A percentile compares a stretch with the other conserved stretches of the same genome.
phyloP scores from a whole-genome alignment of 2,888 invertebrate genomes.

The Lagria hirta region DNA sequence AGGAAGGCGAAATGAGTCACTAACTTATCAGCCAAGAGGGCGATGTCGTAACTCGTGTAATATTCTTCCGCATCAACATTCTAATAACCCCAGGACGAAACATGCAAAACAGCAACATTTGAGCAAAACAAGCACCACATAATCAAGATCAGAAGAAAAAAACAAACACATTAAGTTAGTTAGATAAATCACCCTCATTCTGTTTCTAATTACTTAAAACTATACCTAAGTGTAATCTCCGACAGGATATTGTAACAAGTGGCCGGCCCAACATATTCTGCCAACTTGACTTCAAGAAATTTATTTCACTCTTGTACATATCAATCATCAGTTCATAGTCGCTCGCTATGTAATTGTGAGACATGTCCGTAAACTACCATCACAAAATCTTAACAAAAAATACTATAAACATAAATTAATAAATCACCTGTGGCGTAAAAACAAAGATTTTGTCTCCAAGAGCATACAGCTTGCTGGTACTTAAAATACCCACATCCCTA shows the following conservation, averaged over 20 bases:
- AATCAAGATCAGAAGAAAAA: slow-evolving; percentile 29
- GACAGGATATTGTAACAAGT: slow-evolving; percentile 86
- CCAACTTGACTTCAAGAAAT: slow-evolving; percentile 98
- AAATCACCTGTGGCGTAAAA: slow-evolving; percentile 94
- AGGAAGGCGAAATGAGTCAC: slow-evolving; percentile 92
- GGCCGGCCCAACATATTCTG: slow-evolving; percentile 97
- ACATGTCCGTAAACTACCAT: slow-evolving; percentile 95
- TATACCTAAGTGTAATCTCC: slow-evolving; percentile 86
- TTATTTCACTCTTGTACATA: slow-evolving; percentile 94
- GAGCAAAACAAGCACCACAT: slow-evolving; percentile 21
- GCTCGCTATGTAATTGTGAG: slow-evolving; percentile 97
- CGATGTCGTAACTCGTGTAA: slow-evolving; percentile 96
- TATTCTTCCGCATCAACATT: slow-evolving; percentile 91
- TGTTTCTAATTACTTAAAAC: slow-evolving; percentile 4
- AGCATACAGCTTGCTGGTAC: slow-evolving; percentile 97
- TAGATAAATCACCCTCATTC: slow-evolving; percentile 2
- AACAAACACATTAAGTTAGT: slow-evolving; percentile 14
- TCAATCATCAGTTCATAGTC: slow-evolving; percentile 98
- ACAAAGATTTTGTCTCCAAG: slow-evolving; percentile 95
- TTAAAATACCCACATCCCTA: slow-evolving; percentile 93
- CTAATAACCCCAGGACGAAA: slow-evolving; percentile 56
- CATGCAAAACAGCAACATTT: slow-evolving; percentile 39
- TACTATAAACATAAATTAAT: slow-evolving; percentile 10
- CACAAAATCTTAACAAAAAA: slow-evolving; percentile 30
- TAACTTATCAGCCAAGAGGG: slow-evolving; percentile 91